Conservation (phyloP, 2,113 vertebrate species). For the Psilopsiagon aymara region DNA sequence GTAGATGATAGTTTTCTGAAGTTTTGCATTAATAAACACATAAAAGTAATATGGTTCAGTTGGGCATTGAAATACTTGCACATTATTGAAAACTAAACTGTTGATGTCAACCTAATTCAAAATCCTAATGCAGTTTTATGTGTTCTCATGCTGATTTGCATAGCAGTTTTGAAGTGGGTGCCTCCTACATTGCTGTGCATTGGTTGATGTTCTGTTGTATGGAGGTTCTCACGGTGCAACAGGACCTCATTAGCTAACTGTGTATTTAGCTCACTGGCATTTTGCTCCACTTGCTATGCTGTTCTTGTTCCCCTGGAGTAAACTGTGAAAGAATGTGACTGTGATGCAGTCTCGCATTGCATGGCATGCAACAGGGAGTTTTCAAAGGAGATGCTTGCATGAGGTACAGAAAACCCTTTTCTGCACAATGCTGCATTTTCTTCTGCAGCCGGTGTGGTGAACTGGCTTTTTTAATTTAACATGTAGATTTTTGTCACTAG, state of each 20-base stretch:
- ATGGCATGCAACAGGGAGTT: background rate
- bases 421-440: background rate
- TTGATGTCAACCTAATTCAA: background rate
- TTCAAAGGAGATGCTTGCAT: background rate
- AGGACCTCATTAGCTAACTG: background rate
- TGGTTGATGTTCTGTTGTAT: background rate
- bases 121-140: background rate
- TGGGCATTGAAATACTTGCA: background rate
- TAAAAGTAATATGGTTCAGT: background rate
- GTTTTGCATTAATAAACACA: background rate
- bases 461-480: background rate
- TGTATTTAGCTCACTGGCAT: background rate
- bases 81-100: background rate
- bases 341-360: background rate
- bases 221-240: background rate
- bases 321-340: slow-evolving; percentile 36
- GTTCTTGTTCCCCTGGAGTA: slow-evolving; percentile 21
- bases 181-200: background rate
- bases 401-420: background rate
- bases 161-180: background rate
- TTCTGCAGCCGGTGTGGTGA: background rate
- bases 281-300: slow-evolving; percentile 52
- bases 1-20: fast-evolving
- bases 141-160: background rate
- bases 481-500: background rate